Evolutionary conservation across 2,797 vertebrate genomes (phyloP).

Genomic region (Mionectes olivaceus): DNA sequence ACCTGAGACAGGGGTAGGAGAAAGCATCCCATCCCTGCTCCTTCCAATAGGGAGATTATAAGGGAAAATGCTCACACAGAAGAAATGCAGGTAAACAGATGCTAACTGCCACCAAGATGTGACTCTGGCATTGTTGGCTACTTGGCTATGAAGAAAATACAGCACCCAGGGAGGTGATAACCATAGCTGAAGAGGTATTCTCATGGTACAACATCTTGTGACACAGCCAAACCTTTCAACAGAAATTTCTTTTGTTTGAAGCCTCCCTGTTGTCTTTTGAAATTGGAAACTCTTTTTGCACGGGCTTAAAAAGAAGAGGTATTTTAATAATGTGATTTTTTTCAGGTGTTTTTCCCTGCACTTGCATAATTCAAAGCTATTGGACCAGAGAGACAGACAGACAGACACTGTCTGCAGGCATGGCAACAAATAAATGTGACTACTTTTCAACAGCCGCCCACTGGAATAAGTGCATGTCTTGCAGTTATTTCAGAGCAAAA

Average conservation of each 20-base stretch:
- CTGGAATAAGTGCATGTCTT: slow-evolving; percentile 37
- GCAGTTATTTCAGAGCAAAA: slow-evolving; percentile 32
- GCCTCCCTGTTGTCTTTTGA: neutral
- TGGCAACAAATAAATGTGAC: slow-evolving; percentile 51
- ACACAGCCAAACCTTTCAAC: neutral
- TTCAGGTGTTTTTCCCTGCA: neutral
- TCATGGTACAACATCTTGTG: neutral
- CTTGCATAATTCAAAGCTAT: neutral
- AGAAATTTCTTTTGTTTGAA: neutral
- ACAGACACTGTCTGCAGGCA: slow-evolving; percentile 53
- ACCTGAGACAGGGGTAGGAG: neutral
- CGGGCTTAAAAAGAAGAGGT: neutral
- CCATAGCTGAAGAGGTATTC: neutral
- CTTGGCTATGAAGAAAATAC: neutral
- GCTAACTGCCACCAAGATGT: neutral
- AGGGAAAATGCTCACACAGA: neutral
- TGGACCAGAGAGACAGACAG: slow-evolving; percentile 38
- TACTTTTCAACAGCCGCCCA: slow-evolving; percentile 19
- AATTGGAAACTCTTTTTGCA: neutral
- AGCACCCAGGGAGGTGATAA: neutral
- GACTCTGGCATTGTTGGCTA: neutral
- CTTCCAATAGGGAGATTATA: neutral
- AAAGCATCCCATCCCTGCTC: neutral
- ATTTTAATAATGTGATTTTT: neutral
- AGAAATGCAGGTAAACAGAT: neutral